phyloP scores from a whole-genome alignment of 2,888 invertebrate genomes.

The Nemoura dubitans region DNA sequence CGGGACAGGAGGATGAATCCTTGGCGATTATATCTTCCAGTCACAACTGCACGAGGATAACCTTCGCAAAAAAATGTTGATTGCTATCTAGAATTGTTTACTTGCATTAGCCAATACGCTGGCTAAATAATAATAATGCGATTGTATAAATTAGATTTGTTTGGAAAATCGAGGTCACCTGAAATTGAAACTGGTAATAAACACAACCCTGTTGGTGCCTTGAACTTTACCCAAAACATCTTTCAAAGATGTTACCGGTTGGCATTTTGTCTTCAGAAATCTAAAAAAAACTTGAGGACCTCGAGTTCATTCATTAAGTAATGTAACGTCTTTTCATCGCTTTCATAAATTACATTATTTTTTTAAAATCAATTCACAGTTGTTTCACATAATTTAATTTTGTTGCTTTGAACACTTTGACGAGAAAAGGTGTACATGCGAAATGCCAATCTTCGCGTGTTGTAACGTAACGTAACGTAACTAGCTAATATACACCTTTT shows the following conservation, averaged over 20 bases:
- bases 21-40: neutral
- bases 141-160: constrained; percentile 12
- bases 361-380: neutral
- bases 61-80: neutral
- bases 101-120: neutral
- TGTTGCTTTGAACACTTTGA: neutral
- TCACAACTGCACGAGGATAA: neutral
- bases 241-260: neutral
- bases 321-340: neutral
- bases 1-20: neutral
- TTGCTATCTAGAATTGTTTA: neutral
- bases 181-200: neutral
- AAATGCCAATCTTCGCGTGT: neutral
- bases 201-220: neutral
- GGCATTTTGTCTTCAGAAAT: neutral
- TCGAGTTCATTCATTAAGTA: neutral
- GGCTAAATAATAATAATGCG: neutral
- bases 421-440: neutral
- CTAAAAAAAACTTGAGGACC: neutral
- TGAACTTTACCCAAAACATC: neutral
- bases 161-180: neutral
- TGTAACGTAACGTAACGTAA: neutral
- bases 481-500: neutral
- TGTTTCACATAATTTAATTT: neutral
- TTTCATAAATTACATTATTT: neutral